Base-by-base conservation (phyloP, 2,888 invertebrate species). In the Platycheirus rosarum region DNA sequence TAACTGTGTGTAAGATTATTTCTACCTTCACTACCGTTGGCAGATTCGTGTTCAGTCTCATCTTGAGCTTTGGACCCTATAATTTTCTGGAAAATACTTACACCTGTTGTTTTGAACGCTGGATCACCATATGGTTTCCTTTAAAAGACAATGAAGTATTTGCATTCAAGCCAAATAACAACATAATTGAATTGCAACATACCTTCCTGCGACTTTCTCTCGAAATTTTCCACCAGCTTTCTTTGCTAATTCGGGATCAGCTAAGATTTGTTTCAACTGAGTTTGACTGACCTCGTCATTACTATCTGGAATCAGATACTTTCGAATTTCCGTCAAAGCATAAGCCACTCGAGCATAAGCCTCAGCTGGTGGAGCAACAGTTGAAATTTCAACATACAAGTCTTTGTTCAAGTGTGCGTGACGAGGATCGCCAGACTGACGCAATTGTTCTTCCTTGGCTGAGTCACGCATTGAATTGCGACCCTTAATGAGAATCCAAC, bases 401-500 rank as follows among this genome's bases (percentile, higher is more conserved):
- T 97, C 97, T 85, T 97, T 97, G 26, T 94, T 92, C 26, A 98
- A 92, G 89, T 98, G 98, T 0, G 95, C 93, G 89, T 96, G 97
- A 87, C 97, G 97, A 0, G 96, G 96, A 89, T 97, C 97, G 60
- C 95, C 91, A 0, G 96, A 95, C 86, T 93, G 93, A 4, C 97
- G 93, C 26, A 96, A 91, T 86, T 95, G 95, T 86, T 96, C 95
- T 89, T 96, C 97, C 91, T 96, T 94, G 87, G 91, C 92, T 51
- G 95, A 95, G 90, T 98, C 97, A 88, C 96, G 95, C 95, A 98
- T 97, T 0, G 97, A 97, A 63, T 97, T 97, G 85, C 95, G 93
- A 11, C 98, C 98, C 16, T 97, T 93, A 11, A 98, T 96, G 3
- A 97, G 96, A 95, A 98, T 97, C 91, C 97, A 97, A 88, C 97